phyloP scores from a whole-genome alignment of 2,888 invertebrate species.

The Morpho achilles region DNA sequence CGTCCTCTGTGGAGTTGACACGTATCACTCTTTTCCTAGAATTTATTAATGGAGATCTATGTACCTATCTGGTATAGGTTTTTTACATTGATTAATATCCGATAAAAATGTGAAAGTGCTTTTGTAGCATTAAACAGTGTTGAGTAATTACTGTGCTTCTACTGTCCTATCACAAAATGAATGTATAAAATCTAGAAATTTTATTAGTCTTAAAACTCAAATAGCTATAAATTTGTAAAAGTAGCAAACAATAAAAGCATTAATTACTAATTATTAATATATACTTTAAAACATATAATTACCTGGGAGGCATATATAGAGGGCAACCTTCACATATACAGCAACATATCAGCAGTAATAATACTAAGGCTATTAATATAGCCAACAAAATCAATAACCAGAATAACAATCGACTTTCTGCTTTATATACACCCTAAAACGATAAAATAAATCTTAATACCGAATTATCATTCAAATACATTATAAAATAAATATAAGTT shows the following conservation, averaged over 20 bases:
- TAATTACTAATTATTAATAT: background rate
- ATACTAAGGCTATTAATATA: slow-evolving; percentile 84
- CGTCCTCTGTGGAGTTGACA: slow-evolving; percentile 86
- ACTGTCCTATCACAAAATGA: no score
- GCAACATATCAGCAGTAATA: slow-evolving; percentile 86
- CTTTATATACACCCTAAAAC: slow-evolving; percentile 84
- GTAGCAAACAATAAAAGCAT: background rate
- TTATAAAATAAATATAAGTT: background rate
- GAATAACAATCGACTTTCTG: slow-evolving; percentile 85
- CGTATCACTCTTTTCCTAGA: slow-evolving; percentile 87
- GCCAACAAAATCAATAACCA: slow-evolving; percentile 90
- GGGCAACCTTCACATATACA: slow-evolving; percentile 92
- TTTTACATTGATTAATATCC: slow-evolving; percentile 28
- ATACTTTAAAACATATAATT: slow-evolving; percentile 34
- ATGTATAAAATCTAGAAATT: no score
- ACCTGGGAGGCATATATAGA: slow-evolving; percentile 88
- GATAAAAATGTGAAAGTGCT: slow-evolving; percentile 25
- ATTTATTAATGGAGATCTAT: slow-evolving; percentile 78
- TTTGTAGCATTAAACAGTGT: slow-evolving; percentile 18
- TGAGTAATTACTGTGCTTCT: background rate
- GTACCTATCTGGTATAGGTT: slow-evolving; percentile 66
- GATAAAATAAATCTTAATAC: slow-evolving; percentile 18
- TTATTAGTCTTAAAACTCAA: no score
- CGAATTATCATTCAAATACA: background rate
- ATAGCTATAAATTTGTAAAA: slow-evolving; percentile 5